Conservation (phyloP, 2,113 vertebrate species). For the Apteryx mantelli region DNA sequence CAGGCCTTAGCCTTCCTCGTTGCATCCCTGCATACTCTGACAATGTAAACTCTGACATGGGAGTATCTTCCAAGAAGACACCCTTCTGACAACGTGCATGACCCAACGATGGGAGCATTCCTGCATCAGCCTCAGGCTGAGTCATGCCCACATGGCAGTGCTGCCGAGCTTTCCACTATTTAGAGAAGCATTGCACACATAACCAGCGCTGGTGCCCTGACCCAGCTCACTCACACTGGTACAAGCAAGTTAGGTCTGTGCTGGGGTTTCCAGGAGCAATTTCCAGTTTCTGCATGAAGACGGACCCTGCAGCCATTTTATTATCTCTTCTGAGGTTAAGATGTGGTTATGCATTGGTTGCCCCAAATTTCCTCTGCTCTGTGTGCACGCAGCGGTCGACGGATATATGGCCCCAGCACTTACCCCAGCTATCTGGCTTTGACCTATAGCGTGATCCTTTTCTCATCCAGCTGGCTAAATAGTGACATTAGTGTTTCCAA, state of each 20-base stretch:
- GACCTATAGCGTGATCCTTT: background rate
- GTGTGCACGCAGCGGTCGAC: background rate
- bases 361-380: background rate
- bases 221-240: background rate
- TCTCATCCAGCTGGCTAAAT: background rate
- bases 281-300: background rate
- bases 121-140: background rate
- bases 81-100: background rate
- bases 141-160: accelerated
- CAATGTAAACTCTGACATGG: background rate
- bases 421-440: background rate
- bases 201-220: background rate
- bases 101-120: background rate
- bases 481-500: accelerated
- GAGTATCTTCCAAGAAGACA: background rate
- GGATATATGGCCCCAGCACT: background rate
- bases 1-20: too few relatives aligned
- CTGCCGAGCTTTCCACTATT: background rate
- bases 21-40: too few relatives aligned
- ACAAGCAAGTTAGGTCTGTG: background rate
- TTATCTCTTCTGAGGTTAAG: background rate
- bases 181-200: background rate
- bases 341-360: background rate
- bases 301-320: background rate
- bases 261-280: background rate